A percentile compares a stretch with the other conserved stretches of the same genome.
Conservation (phyloP, 1,140 invertebrate genomes). For the Bombyx mori region DNA sequence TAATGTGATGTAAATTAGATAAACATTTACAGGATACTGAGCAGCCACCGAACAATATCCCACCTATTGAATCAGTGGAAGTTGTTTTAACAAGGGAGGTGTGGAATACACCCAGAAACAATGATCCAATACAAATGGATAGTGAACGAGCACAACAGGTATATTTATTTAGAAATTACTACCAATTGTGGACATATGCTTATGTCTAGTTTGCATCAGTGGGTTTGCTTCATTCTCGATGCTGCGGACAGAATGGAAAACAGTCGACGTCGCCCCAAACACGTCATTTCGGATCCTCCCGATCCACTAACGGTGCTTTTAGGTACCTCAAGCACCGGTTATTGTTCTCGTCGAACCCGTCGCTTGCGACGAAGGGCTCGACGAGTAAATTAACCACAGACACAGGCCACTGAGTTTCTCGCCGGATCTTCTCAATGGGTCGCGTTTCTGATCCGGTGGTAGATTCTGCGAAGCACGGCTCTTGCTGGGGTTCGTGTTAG, state of each 20-base stretch:
- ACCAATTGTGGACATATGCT: neutral
- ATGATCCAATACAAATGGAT: slow-evolving; percentile 62
- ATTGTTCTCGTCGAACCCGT: too few relatives aligned
- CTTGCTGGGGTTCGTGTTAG: too few relatives aligned
- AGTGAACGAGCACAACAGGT: slow-evolving; percentile 60
- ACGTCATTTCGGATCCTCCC: too few relatives aligned
- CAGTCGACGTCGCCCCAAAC: neutral
- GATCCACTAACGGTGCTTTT: too few relatives aligned
- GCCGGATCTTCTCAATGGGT: too few relatives aligned
- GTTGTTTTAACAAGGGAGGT: slow-evolving; percentile 47
- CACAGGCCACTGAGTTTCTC: too few relatives aligned
- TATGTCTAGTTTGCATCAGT: neutral
- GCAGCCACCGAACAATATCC: slow-evolving; percentile 36
- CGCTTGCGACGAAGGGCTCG: too few relatives aligned
- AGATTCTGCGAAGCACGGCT: too few relatives aligned
- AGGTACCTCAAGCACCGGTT: too few relatives aligned
- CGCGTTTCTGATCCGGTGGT: too few relatives aligned
- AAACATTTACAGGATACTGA: slow-evolving; percentile 19
- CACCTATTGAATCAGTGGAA: slow-evolving; percentile 59
- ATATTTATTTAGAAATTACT: slow-evolving; percentile 2
- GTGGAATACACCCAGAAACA: slow-evolving; percentile 47
- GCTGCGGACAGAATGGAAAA: neutral
- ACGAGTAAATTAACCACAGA: too few relatives aligned
- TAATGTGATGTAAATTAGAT: neutral
- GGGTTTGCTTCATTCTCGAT: neutral